Evolutionary conservation across 1,140 invertebrate genomes (phyloP), one percentile per base, ranked within the genome.

Genomic region (Riptortus pedestris): DNA sequence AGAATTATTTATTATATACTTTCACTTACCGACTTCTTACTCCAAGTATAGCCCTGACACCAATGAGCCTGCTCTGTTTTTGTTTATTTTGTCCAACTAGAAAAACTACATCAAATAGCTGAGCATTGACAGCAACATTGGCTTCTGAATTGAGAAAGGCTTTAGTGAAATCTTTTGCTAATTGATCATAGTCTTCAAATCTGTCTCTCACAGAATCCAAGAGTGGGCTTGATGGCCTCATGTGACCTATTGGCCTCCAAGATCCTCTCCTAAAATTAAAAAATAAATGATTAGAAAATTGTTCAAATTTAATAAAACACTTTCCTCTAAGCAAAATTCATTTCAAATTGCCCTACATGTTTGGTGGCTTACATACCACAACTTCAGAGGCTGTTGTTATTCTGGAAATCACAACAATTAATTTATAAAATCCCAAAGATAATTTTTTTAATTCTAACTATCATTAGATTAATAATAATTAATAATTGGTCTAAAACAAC

Each of bases 191-290:
- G 73, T 93, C 91, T 78, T 95, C 92, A 72, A 94, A 94, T 70
- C 90, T 85, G 75, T 93, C 90, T 68, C 91, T 78, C 11, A 96
- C 91, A 1, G 90, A 93, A 73, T 96, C 93, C 66, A 95, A 78
- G 26, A 96, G 78, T 1, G 93, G 93, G 28, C 90, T 93, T 0
- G 91, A 94, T 0, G 92, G 91, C 72, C 92, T 77, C 91, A 94
- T 92, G 74, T 95, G 91, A 51, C 92, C 92, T 65, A 96, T 95
- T 1, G 92, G 92, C 69, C 92, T 81, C 92, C 92, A 96, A 2
- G 91, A 94, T 63, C 90, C 90, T 77, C 84, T 76, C 68, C 83
- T 83, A 65, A 2, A 69, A 74, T 33, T 65, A 0, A 64, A 57
- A 26, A 14, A 61, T 26, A 27, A 22, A 64, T n/a, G n/a, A n/a